Percentiles rank a stretch among this genome's conserved stretches.
These are phyloP conservation scores for Drosophila nigromelanica DNA, from an alignment of 1,140 invertebrate genomes.

Conservation along the genomic window DNA sequence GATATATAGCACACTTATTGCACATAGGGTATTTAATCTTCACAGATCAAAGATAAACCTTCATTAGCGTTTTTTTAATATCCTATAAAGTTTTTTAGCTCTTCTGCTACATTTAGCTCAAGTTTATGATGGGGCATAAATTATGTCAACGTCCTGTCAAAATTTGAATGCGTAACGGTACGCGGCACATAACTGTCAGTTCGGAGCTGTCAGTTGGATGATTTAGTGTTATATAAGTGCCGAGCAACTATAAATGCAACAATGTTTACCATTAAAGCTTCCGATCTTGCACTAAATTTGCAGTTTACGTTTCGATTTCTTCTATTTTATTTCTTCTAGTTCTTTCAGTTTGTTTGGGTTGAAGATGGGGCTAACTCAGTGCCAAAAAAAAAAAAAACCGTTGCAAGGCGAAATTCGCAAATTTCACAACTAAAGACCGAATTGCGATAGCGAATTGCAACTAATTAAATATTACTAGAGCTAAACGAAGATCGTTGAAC, in stretches of 20 bases:
- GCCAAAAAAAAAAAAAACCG: constrained; percentile 34
- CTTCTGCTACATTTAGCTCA: background rate
- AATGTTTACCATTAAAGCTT: constrained; percentile 62
- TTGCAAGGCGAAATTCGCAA: constrained; percentile 21
- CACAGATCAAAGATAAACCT: too few relatives aligned
- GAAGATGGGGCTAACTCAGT: background rate
- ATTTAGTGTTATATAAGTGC: constrained; percentile 71
- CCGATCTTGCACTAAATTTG: constrained; percentile 34
- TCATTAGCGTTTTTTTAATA: background rate
- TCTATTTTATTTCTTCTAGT: constrained; percentile 14
- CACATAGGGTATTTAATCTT: too few relatives aligned
- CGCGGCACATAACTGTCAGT: constrained; percentile 13
- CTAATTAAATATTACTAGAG: constrained; percentile 50
- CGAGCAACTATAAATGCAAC: constrained; percentile 44
- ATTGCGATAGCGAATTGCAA: constrained; percentile 57
- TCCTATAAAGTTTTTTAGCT: background rate
- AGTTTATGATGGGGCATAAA: constrained; percentile 17
- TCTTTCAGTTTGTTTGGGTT: constrained; percentile 16
- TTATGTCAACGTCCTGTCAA: constrained; percentile 15
- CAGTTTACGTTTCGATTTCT: constrained; percentile 38
- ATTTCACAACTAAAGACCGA: constrained; percentile 36
- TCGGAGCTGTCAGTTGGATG: constrained; percentile 31
- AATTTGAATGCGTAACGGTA: constrained; percentile 13
- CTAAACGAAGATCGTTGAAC: constrained; percentile 33
- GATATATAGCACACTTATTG: too few relatives aligned